Evolutionary conservation across 2,113 vertebrate genomes (phyloP), one percentile per base, ranked within the genome.

Genomic region (Setophaga coronata): DNA sequence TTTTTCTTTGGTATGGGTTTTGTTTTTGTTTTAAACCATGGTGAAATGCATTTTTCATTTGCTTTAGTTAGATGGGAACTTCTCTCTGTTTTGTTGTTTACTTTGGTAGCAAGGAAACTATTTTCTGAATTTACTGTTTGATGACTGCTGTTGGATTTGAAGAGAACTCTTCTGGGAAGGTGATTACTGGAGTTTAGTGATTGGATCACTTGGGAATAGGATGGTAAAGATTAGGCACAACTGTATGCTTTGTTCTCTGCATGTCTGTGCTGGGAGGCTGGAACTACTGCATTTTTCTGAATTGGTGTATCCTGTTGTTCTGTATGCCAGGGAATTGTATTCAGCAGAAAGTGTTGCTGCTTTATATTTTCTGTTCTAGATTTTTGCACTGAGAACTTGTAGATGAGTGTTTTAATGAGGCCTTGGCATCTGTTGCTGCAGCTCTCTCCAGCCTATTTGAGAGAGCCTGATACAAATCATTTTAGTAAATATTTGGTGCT

Each of bases 281-380:
- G 17, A 87, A 20, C 33, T 69, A 4, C 17, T 60, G 40, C 12
- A 9, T 84, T 61, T 78, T 56, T 58, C 28, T 84, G 72, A 71
- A 14, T 10, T 50, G 17, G 1, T 61, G 20, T 60, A 14, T 21
- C 17, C 17, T 40, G 0, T 51, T 1, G 0, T 58, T 74, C n/a
- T 70, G 20, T 65, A 7, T 79, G 45, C 14, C 36, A 57, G 10
- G 38, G 42, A 72, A 28, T 62, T 82, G 25, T 13, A 12, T 80
- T 94, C 53, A 12, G 18, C 21, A 60, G 61, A 24, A 93, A 24
- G 15, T 40, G 23, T 20, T 73, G 64, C 60, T 94, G 65, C 38
- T 65, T 87, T 57, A 0, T 47, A 2, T 78, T 81, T 89, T 85
- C 57, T 79, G 16, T 61, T 87, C 20, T 53, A 36, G 14, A 42